Conservation (phyloP, 2,888 invertebrate genomes). For the Eumerus sabulonum region DNA sequence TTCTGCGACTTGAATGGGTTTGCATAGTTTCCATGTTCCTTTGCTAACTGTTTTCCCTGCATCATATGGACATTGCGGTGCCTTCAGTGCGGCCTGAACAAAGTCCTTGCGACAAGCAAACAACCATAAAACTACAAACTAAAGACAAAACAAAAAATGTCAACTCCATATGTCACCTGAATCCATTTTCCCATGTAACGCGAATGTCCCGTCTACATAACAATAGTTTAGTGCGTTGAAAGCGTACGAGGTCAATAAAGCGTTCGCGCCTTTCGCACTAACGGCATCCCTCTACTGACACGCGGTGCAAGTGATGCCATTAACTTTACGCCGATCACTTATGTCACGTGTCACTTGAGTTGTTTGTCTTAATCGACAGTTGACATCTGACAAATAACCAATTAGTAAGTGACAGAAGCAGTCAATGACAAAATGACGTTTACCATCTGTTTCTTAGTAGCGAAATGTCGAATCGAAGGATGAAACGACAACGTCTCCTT, state of each 20-base stretch:
- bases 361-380: constrained; percentile 39
- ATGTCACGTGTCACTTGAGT: constrained; percentile 60
- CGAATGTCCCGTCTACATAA: constrained; percentile 42
- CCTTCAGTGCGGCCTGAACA: too few species aligned
- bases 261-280: constrained; percentile 52
- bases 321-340: constrained; percentile 48
- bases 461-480: background rate
- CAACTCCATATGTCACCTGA: constrained; percentile 38
- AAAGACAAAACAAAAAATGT: constrained; percentile 17
- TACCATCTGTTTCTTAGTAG: constrained; percentile 24
- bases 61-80: background rate
- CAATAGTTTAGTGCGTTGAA: background rate
- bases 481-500: background rate
- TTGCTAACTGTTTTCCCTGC: constrained; percentile 50
- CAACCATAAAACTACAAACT: constrained; percentile 23
- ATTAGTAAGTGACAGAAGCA: constrained; percentile 49
- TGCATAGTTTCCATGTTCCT: constrained; percentile 20
- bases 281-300: background rate
- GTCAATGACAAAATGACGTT: constrained; percentile 46
- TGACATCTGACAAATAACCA: constrained; percentile 68
- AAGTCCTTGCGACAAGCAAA: constrained; percentile 4
- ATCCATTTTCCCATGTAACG: constrained; percentile 61
- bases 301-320: constrained; percentile 40
- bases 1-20: constrained; percentile 42
- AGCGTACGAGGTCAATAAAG: constrained; percentile 59